These are phyloP conservation scores for Drosophila barbarae DNA, from an alignment of 2,888 invertebrate genomes.

Conservation along the genomic window DNA sequence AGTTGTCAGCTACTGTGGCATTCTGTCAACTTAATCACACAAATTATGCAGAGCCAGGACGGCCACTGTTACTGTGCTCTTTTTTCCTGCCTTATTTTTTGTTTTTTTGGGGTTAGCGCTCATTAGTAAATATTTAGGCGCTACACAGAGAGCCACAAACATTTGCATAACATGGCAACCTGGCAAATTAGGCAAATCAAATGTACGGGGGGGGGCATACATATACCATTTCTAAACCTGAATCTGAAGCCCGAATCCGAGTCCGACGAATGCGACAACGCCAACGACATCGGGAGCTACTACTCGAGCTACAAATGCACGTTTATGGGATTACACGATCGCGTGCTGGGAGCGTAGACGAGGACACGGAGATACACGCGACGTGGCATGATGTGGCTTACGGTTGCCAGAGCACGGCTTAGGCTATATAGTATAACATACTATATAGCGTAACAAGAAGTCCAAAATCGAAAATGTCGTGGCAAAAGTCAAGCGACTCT, in stretches of 20 bases:
- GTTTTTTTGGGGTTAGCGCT: conserved; percentile 62
- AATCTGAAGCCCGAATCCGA: conserved; percentile 13
- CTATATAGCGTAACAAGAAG: conserved; percentile 45
- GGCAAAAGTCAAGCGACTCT: conserved; percentile 67
- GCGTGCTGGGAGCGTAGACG: conserved; percentile 56
- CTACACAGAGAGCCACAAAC: conserved; percentile 33
- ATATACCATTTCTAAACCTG: conserved; percentile 1
- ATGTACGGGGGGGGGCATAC: conserved; percentile 6
- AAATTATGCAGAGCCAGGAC: conserved; percentile 43
- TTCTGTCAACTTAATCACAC: conserved; percentile 53
- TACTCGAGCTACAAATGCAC: conserved; percentile 51
- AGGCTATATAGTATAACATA: not conserved
- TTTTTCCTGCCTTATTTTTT: conserved; percentile 9
- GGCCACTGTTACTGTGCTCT: conserved; percentile 3
- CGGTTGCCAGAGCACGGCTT: conserved; percentile 11
- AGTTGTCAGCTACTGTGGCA: conserved; percentile 43
- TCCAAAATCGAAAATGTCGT: conserved; percentile 60
- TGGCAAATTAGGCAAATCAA: conserved; percentile 68
- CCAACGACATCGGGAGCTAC: conserved; percentile 14
- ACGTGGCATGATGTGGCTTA: conserved; percentile 43
- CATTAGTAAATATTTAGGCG: conserved; percentile 68
- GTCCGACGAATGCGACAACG: conserved; percentile 25
- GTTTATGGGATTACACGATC: conserved; percentile 60
- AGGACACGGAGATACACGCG: conserved; percentile 50
- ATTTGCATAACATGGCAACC: conserved; percentile 66